phyloP scores from a whole-genome alignment of 1,140 invertebrate species.

The Eueides isabella region DNA sequence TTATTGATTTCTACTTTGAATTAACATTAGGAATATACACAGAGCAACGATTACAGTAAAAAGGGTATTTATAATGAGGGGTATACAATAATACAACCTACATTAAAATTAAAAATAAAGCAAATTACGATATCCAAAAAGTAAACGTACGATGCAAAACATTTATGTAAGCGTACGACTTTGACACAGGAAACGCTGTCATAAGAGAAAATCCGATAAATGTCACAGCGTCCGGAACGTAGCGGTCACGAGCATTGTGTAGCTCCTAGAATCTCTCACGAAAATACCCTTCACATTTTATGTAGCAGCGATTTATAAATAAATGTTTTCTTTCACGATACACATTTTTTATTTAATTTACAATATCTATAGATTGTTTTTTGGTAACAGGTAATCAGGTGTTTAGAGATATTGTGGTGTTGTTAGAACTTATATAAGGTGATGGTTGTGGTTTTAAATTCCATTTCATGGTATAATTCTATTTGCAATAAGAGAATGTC shows the following conservation, averaged over 20 bases:
- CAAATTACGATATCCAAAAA: background rate
- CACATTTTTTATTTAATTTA: too few relatives aligned
- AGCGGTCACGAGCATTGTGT: conserved; percentile 6
- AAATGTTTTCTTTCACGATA: background rate
- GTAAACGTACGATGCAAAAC: background rate
- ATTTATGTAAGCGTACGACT: background rate
- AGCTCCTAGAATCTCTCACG: background rate
- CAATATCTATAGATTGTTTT: too few relatives aligned
- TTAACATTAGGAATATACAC: too few relatives aligned
- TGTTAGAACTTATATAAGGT: background rate
- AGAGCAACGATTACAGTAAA: too few relatives aligned
- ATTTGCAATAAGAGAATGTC: too few relatives aligned
- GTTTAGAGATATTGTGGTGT: background rate
- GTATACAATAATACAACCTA: background rate
- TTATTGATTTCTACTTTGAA: too few relatives aligned
- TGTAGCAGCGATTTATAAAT: background rate
- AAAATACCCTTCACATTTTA: background rate
- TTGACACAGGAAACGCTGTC: conserved; percentile 9
- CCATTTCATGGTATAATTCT: too few relatives aligned
- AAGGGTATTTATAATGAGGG: too few relatives aligned
- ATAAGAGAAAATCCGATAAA: conserved; percentile 18
- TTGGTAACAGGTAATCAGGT: background rate
- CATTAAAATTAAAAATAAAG: background rate
- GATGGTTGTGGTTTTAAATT: too few relatives aligned
- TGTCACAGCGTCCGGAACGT: conserved; percentile 3